These are phyloP conservation scores for Imbricaverruca yamaguchii DNA, from an alignment of 2,888 invertebrate species.

Conservation along the genomic window DNA sequence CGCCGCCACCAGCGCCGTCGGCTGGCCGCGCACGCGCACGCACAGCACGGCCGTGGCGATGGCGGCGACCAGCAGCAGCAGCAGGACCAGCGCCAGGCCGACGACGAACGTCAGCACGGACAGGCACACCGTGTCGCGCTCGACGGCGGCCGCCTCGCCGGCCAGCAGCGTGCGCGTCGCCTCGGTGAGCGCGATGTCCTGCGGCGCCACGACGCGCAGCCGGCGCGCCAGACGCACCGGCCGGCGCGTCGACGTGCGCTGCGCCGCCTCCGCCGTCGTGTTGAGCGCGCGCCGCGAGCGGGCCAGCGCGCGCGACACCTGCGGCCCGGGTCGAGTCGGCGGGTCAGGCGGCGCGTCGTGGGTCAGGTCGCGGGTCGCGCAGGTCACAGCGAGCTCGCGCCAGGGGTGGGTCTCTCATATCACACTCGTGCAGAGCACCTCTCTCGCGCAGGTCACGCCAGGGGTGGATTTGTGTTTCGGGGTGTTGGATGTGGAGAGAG, in stretches of 20 bases:
- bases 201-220: constrained; percentile 58
- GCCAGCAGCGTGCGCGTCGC: constrained; percentile 22
- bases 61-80: constrained; percentile 53
- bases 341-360: too few species aligned
- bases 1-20: constrained; percentile 25
- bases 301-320: neutral
- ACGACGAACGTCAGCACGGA: constrained; percentile 56
- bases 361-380: neutral
- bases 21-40: constrained; percentile 36
- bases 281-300: constrained; percentile 39
- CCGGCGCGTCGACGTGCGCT: constrained; percentile 43
- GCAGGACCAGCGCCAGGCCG: constrained; percentile 53
- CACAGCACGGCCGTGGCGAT: constrained; percentile 50
- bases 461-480: too few species aligned
- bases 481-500: too few species aligned
- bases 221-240: constrained; percentile 57
- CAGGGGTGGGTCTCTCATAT: too few species aligned
- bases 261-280: constrained; percentile 33
- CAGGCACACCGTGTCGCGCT: constrained; percentile 52
- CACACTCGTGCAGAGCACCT: too few species aligned
- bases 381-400: too few species aligned
- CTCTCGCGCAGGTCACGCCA: too few species aligned
- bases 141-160: constrained; percentile 25
- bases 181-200: constrained; percentile 49
- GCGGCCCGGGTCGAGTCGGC: too few species aligned